A percentile compares a stretch with the other conserved stretches of the same genome.
These are phyloP conservation scores for Ashinkailepas kermadecensis DNA, from an alignment of 2,888 invertebrate genomes.

Conservation along the genomic window DNA sequence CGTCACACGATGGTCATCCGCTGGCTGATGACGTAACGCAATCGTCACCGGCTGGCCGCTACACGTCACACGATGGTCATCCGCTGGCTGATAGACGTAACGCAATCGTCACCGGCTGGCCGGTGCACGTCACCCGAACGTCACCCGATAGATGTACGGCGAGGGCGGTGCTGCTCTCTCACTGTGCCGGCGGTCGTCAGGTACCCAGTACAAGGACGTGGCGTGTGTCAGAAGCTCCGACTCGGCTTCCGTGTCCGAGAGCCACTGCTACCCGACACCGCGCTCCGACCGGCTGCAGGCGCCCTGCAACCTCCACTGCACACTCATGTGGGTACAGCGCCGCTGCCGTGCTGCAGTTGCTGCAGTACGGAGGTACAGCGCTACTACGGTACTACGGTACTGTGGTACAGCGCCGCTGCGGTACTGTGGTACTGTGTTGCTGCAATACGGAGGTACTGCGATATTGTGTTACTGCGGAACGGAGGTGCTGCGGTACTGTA, in stretches of 20 bases:
- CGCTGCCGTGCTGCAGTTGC: too few species aligned
- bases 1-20: not conserved
- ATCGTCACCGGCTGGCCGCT: not conserved
- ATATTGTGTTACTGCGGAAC: too few species aligned
- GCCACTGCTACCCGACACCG: conserved; percentile 46
- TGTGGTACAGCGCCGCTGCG: too few species aligned
- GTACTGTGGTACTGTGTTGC: too few species aligned
- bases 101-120: not conserved
- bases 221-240: conserved; percentile 47
- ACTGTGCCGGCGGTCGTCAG: not conserved
- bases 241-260: conserved; percentile 37
- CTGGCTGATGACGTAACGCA: not conserved
- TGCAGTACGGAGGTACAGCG: too few species aligned
- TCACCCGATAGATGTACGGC: too few species aligned
- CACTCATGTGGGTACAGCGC: conserved; percentile 41
- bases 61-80: not conserved
- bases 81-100: not conserved
- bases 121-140: not conserved
- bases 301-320: conserved; percentile 50
- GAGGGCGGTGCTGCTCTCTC: not conserved
- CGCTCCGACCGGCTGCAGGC: conserved; percentile 49
- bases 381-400: too few species aligned
- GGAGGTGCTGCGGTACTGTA: too few species aligned
- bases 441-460: too few species aligned
- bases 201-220: conserved; percentile 1